These are phyloP conservation scores for Melipona quadrifasciata DNA, from an alignment of 1,140 invertebrate species.

Conservation along the genomic window DNA sequence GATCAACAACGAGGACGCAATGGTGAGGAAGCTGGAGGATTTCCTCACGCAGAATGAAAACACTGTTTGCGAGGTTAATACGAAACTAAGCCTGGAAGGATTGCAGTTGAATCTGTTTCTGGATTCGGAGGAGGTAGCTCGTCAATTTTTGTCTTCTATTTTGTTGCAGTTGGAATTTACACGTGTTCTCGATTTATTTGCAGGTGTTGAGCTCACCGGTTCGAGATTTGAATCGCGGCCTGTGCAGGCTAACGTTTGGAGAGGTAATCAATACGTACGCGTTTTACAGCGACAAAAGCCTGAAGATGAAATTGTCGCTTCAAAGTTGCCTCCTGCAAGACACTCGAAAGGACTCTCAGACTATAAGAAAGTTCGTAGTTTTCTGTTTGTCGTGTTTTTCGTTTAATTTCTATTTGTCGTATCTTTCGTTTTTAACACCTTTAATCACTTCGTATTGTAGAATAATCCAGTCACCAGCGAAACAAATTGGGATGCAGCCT, in stretches of 20 bases:
- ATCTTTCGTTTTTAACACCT: background rate
- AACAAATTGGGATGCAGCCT: conserved; percentile 82
- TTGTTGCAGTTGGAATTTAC: background rate
- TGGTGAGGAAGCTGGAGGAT: conserved; percentile 87
- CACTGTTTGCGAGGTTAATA: conserved; percentile 80
- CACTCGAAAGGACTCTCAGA: conserved; percentile 85
- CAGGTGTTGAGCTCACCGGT: conserved; percentile 88
- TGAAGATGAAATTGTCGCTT: conserved; percentile 88
- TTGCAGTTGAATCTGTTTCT: conserved; percentile 87
- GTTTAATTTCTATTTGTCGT: background rate
- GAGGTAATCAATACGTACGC: conserved; percentile 86
- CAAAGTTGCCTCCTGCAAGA: conserved; percentile 88
- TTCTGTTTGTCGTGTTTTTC: background rate
- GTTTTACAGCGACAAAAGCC: conserved; percentile 87
- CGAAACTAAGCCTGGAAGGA: conserved; percentile 86
- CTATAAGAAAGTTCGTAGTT: conserved; percentile 84
- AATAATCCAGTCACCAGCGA: conserved; percentile 87
- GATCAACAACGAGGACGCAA: conserved; percentile 81
- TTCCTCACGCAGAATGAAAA: conserved; percentile 87
- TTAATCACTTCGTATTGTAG: conserved; percentile 75
- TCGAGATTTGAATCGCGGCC: conserved; percentile 87
- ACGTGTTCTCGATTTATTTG: conserved; percentile 26
- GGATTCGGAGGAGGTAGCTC: conserved; percentile 86
- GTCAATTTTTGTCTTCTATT: conserved; percentile 14
- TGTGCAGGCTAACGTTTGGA: conserved; percentile 88